Evolutionary conservation across 2,797 vertebrate species (phyloP), one percentile per base, ranked within the genome.

Genomic region (Girardinus metallicus): DNA sequence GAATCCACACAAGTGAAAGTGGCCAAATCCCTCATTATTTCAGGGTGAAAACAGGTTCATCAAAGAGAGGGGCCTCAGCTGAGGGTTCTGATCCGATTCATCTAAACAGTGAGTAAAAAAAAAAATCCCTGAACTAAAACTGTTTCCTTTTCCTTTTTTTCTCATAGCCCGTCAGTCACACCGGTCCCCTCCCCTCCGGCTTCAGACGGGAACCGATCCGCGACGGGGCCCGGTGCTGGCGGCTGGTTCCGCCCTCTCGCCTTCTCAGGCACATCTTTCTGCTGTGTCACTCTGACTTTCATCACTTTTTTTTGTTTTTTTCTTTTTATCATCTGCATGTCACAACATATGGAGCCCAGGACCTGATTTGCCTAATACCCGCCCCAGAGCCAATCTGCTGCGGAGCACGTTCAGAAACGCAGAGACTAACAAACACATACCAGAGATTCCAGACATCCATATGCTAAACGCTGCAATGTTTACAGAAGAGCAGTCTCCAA

Each of bases 331-430:
- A 93, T 93, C 89, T 74, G 82, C 44, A 44, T 78, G 85, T 89
- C 88, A 83, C 89, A 92, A 78, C 91, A 94, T 91, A 93, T 84
- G 90, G 90, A 87, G 79, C 73, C 70, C 76, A 75, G 77, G 78
- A 76, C 80, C 76, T 12, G 76, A 64, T 64, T 83, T 23, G n/a
- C 78, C 57, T 80, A 55, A 43, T 44, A 62, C 66, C 55, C 44
- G 1, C 3, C 75, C 73, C 15, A 5, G 70, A 77, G 88, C 88
- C 86, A 87, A 87, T 91, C 83, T 91, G 88, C 87, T 85, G 83
- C 80, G 70, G 71, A 85, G 76, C 75, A 73, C 82, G 53, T 60
- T 74, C 76, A 74, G 66, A 78, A n/a, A 73, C 51, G 79, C 73
- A 73, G 43, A 55, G 80, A 80, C 77, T 62, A 43, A 74, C 78